phyloP scores from a whole-genome alignment of 2,113 vertebrate species.

The Laticauda colubrina region DNA sequence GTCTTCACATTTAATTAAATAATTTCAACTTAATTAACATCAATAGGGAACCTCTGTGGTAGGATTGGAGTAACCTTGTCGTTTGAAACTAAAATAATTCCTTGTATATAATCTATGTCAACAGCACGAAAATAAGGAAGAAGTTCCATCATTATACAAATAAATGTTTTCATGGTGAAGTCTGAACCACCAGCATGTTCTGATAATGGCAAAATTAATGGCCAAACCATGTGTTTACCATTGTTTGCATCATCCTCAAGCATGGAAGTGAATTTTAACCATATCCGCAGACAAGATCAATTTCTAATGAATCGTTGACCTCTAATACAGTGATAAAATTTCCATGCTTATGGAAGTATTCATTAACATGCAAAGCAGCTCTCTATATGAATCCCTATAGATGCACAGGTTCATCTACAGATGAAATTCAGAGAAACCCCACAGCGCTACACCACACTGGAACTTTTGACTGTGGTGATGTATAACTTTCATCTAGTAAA shows the following conservation, averaged over 20 bases:
- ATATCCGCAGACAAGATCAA: not conserved
- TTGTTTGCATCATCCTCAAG: not conserved
- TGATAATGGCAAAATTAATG: not conserved
- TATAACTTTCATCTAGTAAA: not conserved
- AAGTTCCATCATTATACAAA: not conserved
- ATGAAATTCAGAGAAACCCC: not conserved
- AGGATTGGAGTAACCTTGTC: not conserved
- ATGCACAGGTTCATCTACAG: not conserved
- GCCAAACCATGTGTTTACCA: not conserved
- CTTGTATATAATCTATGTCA: not conserved
- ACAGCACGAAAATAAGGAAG: not conserved
- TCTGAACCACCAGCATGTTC: not conserved
- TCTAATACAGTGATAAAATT: not conserved
- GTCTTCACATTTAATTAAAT: not conserved
- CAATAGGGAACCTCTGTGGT: not conserved
- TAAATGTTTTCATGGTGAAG: not conserved
- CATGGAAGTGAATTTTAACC: not conserved
- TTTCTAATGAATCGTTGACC: not conserved
- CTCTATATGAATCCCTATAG: not conserved
- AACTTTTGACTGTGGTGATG: not conserved
- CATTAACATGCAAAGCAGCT: not conserved
- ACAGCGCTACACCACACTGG: not conserved
- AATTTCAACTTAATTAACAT: not conserved
- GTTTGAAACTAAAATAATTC: not conserved
- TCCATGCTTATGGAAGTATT: no score